A percentile compares a stretch with the other conserved stretches of the same genome.
phyloP scores from a whole-genome alignment of 2,888 invertebrate species.

The Lucinisca nassula region DNA sequence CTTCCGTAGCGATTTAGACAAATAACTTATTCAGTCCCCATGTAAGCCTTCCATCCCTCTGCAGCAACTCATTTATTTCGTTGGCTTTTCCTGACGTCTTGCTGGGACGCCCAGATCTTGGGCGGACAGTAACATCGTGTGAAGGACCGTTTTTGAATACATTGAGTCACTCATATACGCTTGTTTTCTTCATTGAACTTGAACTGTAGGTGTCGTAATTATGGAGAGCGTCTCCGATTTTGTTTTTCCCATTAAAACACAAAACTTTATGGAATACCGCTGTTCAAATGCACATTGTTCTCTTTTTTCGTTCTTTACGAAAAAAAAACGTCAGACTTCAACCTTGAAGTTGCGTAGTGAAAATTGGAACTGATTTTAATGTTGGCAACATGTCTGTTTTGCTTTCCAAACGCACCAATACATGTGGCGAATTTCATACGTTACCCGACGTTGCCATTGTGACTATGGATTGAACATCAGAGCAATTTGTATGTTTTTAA shows the following conservation, averaged over 20 bases:
- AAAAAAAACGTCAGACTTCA: no score
- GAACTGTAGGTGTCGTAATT: background rate
- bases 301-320: background rate
- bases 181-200: background rate
- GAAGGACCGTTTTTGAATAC: background rate
- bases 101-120: background rate
- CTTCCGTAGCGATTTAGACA: no score
- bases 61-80: background rate
- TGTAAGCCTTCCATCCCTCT: conserved; percentile 14
- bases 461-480: background rate
- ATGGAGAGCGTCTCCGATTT: background rate
- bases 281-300: background rate
- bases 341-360: background rate
- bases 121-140: background rate
- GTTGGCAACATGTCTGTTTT: background rate
- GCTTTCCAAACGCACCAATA: background rate
- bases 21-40: no score
- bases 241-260: background rate
- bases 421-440: background rate
- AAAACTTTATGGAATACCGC: background rate
- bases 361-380: background rate
- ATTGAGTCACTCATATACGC: background rate
- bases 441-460: background rate
- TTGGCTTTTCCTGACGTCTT: background rate
- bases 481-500: background rate